These are phyloP conservation scores for Halcyon badia DNA, from an alignment of 2,797 vertebrate genomes.

Conservation along the genomic window DNA sequence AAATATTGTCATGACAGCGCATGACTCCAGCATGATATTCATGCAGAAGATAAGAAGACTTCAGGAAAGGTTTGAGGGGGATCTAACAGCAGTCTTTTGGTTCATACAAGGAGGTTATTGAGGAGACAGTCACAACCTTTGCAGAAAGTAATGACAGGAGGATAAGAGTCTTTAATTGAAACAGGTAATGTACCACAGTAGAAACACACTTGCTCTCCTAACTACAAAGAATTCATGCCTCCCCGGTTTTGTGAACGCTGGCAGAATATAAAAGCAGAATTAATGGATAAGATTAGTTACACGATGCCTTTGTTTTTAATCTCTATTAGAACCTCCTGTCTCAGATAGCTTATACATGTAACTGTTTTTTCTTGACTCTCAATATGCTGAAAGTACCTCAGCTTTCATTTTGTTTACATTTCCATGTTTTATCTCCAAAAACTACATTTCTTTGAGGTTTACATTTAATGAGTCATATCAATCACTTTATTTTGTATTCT, in stretches of 20 bases:
- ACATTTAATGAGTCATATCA: neutral
- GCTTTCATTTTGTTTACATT: neutral
- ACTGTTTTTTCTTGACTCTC: neutral
- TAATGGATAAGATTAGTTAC: neutral
- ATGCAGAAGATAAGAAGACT: neutral
- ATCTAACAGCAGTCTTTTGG: neutral
- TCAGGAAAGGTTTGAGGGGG: neutral
- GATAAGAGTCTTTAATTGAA: neutral
- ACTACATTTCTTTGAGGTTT: neutral
- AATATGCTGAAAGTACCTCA: neutral
- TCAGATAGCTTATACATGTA: neutral
- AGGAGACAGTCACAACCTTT: neutral
- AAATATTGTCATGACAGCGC: neutral
- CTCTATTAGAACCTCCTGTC: neutral
- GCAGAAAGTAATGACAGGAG: neutral
- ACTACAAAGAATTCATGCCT: neutral
- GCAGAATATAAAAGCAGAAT: neutral
- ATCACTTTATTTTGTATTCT: neutral
- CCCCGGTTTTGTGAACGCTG: neutral
- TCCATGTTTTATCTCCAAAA: neutral
- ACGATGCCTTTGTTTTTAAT: neutral
- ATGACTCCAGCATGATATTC: neutral
- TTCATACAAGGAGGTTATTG: neutral
- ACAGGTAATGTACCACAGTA: neutral
- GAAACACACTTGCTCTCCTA: neutral